Base-by-base conservation (phyloP, 2,113 vertebrate species). In the Leucopsar rothschildi region DNA sequence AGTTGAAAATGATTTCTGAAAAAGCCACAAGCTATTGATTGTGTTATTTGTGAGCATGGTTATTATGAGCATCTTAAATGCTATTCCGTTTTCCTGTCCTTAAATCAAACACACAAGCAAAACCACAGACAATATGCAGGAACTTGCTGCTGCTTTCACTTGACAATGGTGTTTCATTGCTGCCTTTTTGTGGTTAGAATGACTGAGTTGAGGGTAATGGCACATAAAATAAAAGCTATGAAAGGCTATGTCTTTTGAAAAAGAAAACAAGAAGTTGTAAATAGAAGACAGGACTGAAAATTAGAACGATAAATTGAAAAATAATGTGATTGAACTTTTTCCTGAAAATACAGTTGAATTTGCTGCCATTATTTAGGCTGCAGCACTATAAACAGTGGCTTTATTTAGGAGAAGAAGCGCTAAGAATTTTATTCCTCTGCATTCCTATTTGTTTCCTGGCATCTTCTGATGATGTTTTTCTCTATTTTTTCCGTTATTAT, bases 21-120 rank as follows among this genome's bases (percentile, higher is more conserved):
- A 64, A 89, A 94, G 40, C 18, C 50, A 47, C 57, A 42, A 80
- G 50, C 44, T 69, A 59, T 96, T 68, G 92, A 96, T 95, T 92
- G 80, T 87, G 75, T 95, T 93, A 89, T 89, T 96, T 96, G 88
- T 93, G 80, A 96, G 53, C 45, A 52, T 47, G 69, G 84, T 80
- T 96, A 68, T 92, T 95, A 95, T 93, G 75, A 92, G 59, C 73
- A 94, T 92, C 84, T 94, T 87, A 88, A 81, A 83, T 52, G 50
- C 53, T 72, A 35, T 85, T 95, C 79, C 5, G 6, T 85, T 95
- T 80, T 69, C 86, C 45, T 72, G 40, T 63, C 56, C 64, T 95
- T 91, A 84, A 84, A 90, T 53, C 49, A 85, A 93, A 55, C 55
- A 83, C n/a, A 87, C 81, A 93, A 92, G 93, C 69, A 82, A 84